Percentiles rank a stretch among this genome's conserved stretches.
Conservation (phyloP, 30 jellyfish, hydroid and myxozoan genomes). For the Cassiopea xamachana region DNA sequence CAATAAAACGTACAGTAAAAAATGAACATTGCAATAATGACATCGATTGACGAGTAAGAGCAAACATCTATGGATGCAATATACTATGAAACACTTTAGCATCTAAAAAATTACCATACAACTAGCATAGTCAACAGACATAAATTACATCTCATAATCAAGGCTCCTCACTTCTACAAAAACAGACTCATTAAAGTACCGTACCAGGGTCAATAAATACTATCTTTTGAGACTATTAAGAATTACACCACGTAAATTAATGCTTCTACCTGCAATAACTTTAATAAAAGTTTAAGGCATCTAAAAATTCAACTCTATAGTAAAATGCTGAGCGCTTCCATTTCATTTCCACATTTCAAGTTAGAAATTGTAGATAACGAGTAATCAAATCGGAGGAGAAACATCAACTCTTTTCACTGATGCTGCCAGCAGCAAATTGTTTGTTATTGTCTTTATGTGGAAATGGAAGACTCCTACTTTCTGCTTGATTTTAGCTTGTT, state of each 20-base stretch:
- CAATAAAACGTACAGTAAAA: background rate
- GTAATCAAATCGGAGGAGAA: no score
- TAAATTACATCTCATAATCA: background rate
- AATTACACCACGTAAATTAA: no score
- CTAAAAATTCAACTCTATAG: no score
- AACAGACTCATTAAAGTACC: background rate
- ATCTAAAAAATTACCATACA: background rate
- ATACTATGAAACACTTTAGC: background rate
- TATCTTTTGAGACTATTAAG: no score
- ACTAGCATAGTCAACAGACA: background rate
- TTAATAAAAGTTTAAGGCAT: no score
- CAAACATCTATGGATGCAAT: background rate
- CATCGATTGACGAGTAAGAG: background rate
- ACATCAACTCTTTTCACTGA: background rate
- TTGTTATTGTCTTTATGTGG: background rate
- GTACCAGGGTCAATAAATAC: no score
- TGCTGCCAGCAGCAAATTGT: background rate
- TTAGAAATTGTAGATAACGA: no score
- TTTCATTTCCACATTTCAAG: no score
- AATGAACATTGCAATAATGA: background rate
- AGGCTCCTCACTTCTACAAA: background rate
- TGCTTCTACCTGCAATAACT: no score
- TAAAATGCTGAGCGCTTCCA: no score
- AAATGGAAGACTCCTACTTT: background rate
- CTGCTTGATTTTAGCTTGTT: slow-evolving; percentile 38